Conservation (phyloP, 2,113 vertebrate species). For the Odocoileus hemionus region DNA sequence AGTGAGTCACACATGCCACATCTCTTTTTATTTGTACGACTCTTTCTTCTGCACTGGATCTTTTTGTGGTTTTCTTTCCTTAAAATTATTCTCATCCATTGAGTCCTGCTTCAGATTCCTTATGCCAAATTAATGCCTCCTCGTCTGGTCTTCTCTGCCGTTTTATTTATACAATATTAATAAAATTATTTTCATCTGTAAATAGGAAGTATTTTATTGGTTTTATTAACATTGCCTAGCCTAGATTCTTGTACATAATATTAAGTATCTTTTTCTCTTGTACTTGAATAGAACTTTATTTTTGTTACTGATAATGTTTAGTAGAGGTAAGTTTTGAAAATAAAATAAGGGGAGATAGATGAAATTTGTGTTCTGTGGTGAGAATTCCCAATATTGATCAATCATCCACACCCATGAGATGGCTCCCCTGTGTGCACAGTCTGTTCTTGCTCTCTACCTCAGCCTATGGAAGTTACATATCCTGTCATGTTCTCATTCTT, state of each 20-base stretch:
- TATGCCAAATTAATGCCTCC: neutral
- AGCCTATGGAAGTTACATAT: neutral
- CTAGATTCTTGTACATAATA: neutral
- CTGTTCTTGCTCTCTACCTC: neutral
- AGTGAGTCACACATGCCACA: neutral
- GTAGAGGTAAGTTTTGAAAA: neutral
- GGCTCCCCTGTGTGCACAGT: neutral
- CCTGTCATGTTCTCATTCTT: neutral
- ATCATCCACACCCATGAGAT: neutral
- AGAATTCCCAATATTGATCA: neutral
- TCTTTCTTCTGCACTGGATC: neutral
- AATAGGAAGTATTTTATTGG: neutral
- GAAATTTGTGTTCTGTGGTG: neutral
- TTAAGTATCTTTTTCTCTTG: neutral
- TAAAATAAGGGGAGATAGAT: neutral
- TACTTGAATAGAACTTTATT: neutral
- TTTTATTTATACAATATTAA: neutral
- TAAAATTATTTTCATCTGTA: neutral
- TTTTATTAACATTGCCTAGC: neutral
- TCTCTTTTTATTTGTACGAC: neutral
- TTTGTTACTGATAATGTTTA: slow-evolving; percentile 2
- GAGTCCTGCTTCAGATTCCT: neutral
- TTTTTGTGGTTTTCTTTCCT: neutral
- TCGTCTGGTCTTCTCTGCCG: neutral
- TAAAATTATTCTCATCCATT: neutral